Evolutionary conservation across 2,888 invertebrate genomes (phyloP).

Genomic region (Heliconius ethilla): DNA sequence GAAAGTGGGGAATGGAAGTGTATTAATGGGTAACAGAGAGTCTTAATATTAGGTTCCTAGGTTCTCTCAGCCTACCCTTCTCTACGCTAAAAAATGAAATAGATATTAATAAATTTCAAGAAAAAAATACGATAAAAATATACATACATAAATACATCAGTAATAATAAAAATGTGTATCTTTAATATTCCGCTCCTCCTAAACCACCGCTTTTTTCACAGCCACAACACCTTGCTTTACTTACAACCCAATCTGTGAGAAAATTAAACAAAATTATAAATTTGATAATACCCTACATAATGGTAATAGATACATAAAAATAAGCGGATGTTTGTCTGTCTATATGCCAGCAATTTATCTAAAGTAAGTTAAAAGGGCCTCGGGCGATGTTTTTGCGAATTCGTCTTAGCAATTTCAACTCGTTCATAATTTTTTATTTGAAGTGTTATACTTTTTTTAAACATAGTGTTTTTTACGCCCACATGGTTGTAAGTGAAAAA

Average conservation of each 20-base stretch:
- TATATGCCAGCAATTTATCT: constrained; percentile 33
- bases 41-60: too few relatives aligned
- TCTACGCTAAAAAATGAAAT: too few relatives aligned
- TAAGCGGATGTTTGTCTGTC: constrained; percentile 61
- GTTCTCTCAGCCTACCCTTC: too few relatives aligned
- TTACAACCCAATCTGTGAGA: constrained; percentile 65
- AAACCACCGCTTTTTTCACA: constrained; percentile 47
- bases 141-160: too few relatives aligned
- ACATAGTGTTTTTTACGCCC: background rate
- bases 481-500: background rate
- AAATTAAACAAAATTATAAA: constrained; percentile 76
- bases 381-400: constrained; percentile 29
- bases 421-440: background rate
- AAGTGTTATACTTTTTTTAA: background rate
- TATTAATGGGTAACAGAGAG: too few relatives aligned
- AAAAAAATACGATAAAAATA: background rate
- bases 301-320: constrained; percentile 43
- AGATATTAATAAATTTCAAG: too few relatives aligned
- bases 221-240: constrained; percentile 47
- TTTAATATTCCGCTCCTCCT: background rate
- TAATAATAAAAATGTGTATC: too few relatives aligned
- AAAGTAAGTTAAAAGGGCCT: constrained; percentile 21
- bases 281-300: constrained; percentile 52
- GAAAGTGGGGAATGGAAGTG: too few relatives aligned
- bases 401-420: constrained; percentile 9